Base-by-base conservation (phyloP, 2,888 invertebrate species). In the Belgica antarctica region DNA sequence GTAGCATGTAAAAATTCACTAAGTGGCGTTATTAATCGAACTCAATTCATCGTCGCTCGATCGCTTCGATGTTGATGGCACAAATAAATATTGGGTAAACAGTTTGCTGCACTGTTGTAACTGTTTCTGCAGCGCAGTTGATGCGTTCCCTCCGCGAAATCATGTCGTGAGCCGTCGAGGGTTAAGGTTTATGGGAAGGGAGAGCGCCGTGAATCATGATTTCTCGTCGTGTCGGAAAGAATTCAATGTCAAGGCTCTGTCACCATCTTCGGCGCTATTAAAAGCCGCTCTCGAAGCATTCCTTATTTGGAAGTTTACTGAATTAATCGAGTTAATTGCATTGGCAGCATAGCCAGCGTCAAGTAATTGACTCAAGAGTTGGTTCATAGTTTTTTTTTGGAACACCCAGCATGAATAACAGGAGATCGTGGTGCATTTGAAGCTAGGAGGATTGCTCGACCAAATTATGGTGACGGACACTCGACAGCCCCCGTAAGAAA, bases 131-230 rank as follows among this genome's bases (percentile, higher is more conserved):
- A 19, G 19, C 52, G 2, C 22, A 22, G 52, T 17, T 22, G 52
- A 52, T 19, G 19, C 5, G 22, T 52, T 17, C 17, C 52, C 17
- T 17, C 4, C 17, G 52, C 17, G 17, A 41, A 34, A 12, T 12
- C 34, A 31, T 46, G 52, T 52, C 52, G 52, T 19, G 52, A 52
- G 22, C 5, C 17, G 52, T 4, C 52, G 52, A 52, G 52, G 52
- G 52, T 52, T 22, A 52, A 52, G 52, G 52, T 52, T 52, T 52
- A 52, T n/a, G 52, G 12, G 22, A 52, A 52, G 22, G 52, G 52
- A 22, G 22, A 52, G 15, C 5, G 3, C n/a, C 2, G 3, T 41
- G 3, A 5, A 5, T 10, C 2, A 41, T n/a, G n/a, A n/a, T n/a
- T n/a, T 41, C 10, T 41, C 41, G 41, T 41, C 41, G 41, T 41